Evolutionary conservation across 2,888 invertebrate genomes (phyloP).

Genomic region (Meloe dianella): DNA sequence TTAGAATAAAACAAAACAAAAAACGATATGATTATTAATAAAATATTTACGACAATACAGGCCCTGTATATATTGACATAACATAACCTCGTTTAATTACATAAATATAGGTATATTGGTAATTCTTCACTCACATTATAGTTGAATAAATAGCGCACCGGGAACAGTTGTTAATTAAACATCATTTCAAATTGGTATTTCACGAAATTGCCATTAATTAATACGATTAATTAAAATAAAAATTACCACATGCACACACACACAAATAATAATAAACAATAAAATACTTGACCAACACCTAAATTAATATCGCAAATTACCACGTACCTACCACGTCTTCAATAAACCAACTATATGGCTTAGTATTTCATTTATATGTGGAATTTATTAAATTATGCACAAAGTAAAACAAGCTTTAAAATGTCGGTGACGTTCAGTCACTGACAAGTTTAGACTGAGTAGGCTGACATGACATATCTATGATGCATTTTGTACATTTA

Average conservation of each 20-base stretch:
- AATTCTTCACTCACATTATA: neutral
- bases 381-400: slow-evolving; percentile 8
- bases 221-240: slow-evolving; percentile 15
- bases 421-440: no score
- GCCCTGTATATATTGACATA: no score
- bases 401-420: slow-evolving; percentile 11
- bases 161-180: slow-evolving; percentile 19
- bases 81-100: neutral
- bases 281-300: neutral
- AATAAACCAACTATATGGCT: neutral
- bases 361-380: slow-evolving; percentile 7
- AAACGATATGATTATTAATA: no score
- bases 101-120: no score
- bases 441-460: slow-evolving; percentile 25
- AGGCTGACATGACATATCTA: slow-evolving; percentile 15
- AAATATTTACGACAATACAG: no score
- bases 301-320: slow-evolving; percentile 6
- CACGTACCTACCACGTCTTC: slow-evolving; percentile 6
- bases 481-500: neutral
- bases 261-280: slow-evolving; percentile 10
- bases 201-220: slow-evolving; percentile 16
- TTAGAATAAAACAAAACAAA: neutral
- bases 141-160: slow-evolving; percentile 15
- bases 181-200: slow-evolving; percentile 20
- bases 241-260: slow-evolving; percentile 11